Base-by-base conservation (phyloP, 2,888 invertebrate species). In the Erebia ligea region DNA sequence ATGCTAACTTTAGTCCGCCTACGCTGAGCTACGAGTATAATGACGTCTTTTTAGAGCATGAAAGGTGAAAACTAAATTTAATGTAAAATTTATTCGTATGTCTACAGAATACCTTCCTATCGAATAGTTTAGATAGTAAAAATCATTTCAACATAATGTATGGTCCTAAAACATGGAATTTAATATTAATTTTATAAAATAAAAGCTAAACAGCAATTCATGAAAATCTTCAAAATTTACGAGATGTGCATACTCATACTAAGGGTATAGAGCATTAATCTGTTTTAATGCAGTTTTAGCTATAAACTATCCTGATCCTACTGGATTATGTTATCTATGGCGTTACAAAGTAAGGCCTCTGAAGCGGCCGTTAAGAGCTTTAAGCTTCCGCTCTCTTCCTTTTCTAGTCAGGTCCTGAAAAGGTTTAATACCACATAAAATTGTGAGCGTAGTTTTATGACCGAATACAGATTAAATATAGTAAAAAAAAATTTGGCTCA, bases 301-400 rank as follows among this genome's bases (percentile, higher is more conserved):
- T 65, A 34, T 65, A 52, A 65, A 54, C 52, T 65, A 65, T 65
- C 64, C 1, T 8, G 25, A 67, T 67, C 45, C 57, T 50, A 34
- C 25, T 25, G 13, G 57, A 58, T 67, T 58, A 58, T 13, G 45
- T 17, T 67, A 67, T 67, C 58, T 58, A 57, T 56, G 42, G 21
- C 42, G 59, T 42, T 15, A 52, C 50, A 56, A 68, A 68, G 54
- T 54, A 68, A 21, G 42, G 64, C 45, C 64, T 17, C 52, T 17
- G 64, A 54, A 65, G 64, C 40, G 54, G 52, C 54, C 64, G 52
- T 65, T 65, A 61, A 68, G 67, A 59, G 50, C 19, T 52, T 34
- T 61, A 61, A 68, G 67, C 67, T 19, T 40, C 25, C n/a, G 11
- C 61, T 17, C 6, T 11, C 40, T 61, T 61, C 52, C 61, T 59